Conservation (phyloP, 2,113 vertebrate genomes). For the Xyliphius kryptos region DNA sequence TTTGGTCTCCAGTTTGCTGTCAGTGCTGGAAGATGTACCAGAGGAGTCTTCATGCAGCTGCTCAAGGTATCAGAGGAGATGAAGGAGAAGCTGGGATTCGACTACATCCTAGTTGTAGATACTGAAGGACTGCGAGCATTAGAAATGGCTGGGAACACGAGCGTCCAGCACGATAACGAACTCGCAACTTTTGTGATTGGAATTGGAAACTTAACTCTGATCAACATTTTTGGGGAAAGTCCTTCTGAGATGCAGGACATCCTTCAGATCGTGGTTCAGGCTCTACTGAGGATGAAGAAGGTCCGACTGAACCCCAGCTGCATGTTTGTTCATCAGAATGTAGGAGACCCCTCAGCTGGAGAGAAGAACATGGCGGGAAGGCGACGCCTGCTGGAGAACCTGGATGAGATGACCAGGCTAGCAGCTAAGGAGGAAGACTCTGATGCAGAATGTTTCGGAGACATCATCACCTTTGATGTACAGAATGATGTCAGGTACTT, state of each 20-base stretch:
- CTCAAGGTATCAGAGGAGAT: slow-evolving; percentile 45
- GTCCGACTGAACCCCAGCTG: slow-evolving; percentile 54
- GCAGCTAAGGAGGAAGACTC: neutral
- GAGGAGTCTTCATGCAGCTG: slow-evolving; percentile 65
- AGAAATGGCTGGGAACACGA: slow-evolving; percentile 45
- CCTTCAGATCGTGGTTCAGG: slow-evolving; percentile 52
- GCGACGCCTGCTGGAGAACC: neutral
- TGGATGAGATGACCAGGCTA: neutral
- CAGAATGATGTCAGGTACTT: neutral
- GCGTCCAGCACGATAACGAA: slow-evolving; percentile 52
- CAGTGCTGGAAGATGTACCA: slow-evolving; percentile 64
- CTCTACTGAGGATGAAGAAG: slow-evolving; percentile 64
- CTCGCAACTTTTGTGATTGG: slow-evolving; percentile 54
- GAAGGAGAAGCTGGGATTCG: slow-evolving; percentile 29
- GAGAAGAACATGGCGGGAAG: slow-evolving; percentile 54
- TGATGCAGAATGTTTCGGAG: neutral
- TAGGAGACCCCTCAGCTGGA: slow-evolving; percentile 49
- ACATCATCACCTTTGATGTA: neutral
- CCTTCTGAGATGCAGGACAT: slow-evolving; percentile 58
- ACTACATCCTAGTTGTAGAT: slow-evolving; percentile 58
- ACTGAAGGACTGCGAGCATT: slow-evolving; percentile 58
- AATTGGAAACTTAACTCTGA: slow-evolving; percentile 22
- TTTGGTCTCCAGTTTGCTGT: slow-evolving; percentile 66
- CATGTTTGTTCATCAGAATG: slow-evolving; percentile 66
- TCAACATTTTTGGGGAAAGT: neutral